Base-by-base conservation (phyloP, 2,888 invertebrate genomes). In the Bellardia bayeri region DNA sequence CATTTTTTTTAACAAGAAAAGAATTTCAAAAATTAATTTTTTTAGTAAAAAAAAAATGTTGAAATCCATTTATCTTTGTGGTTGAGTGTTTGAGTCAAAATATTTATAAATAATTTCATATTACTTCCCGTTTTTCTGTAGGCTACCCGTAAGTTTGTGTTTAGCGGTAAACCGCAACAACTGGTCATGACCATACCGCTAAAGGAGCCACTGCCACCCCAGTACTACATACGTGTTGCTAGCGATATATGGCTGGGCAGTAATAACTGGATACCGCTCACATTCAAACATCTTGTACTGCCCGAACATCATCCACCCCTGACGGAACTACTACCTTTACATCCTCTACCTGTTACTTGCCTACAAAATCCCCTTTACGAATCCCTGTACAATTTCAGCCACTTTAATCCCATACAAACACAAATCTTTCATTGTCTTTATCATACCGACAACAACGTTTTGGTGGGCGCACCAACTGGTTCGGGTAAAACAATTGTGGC, bases 401-500 rank as follows among this genome's bases (percentile, higher is more conserved):
- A 99, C 93, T 99, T 99, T 94, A 99, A 99, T 94, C 99, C 99
- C 0, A 98, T 99, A 89, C 99, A 99, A 94, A 99, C 99, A 0
- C 99, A 99, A 94, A 97, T 99, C 88, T 99, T 99, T 93, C 98
- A 99, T 93, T 97, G 98, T 68, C 94, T 99, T 7, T 99, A 98
- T 94, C 97, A 99, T 92, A 98, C 98, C 0, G 98, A 99, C 91
- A 95, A 96, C 90, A 99, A 99, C 92, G 97, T 98, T 8, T 94
- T 99, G 37, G 94, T 99, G 6, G 99, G 99, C 0, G 99, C 99
- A 0, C 93, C 93, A 6, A 94, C 93, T 0, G 98, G 98, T 0
- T 99, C 99, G 0, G 99, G 99, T 54, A 99, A 99, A 95, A 99
- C 99, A 0, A 98, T 99, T 68, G 98, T 98, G 0, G 99, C 99